These are phyloP conservation scores for Spatulosminthurus flaviceps DNA, from an alignment of 2,888 invertebrate species.

Conservation along the genomic window DNA sequence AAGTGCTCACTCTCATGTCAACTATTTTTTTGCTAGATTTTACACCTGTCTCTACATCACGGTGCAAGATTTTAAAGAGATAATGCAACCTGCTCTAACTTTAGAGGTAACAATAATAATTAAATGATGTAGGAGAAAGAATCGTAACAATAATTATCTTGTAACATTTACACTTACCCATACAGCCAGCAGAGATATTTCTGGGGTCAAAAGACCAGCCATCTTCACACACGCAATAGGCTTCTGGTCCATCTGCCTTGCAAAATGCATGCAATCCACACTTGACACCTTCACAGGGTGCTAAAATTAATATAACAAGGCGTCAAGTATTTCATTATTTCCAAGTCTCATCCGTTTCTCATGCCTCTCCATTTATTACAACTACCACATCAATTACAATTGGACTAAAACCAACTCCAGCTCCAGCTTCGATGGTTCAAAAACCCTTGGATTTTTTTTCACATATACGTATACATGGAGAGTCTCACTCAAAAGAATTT, in stretches of 20 bases:
- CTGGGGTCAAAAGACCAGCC: conserved; percentile 93
- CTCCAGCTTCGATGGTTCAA: neutral
- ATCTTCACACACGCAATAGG: conserved; percentile 90
- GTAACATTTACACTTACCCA: conserved; percentile 68
- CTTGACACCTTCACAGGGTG: conserved; percentile 90
- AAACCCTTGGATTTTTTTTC: too few relatives aligned
- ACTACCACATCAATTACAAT: conserved; percentile 19
- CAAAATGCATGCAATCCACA: conserved; percentile 87
- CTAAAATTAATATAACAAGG: conserved; percentile 66
- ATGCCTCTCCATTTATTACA: too few relatives aligned
- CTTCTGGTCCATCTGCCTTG: conserved; percentile 86
- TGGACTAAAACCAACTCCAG: neutral
- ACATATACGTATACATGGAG: too few relatives aligned
- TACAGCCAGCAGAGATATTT: conserved; percentile 87
- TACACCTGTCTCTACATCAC: too few relatives aligned
- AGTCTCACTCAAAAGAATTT: neutral
- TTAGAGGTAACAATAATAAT: neutral
- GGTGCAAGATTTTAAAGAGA: too few relatives aligned
- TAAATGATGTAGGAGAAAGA: neutral
- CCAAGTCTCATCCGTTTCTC: neutral
- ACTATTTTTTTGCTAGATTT: too few relatives aligned
- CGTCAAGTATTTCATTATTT: neutral
- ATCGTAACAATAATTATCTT: neutral
- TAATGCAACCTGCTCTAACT: too few relatives aligned
- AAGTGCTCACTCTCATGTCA: neutral